These are phyloP conservation scores for Chironomus striatipennis DNA, from an alignment of 1,140 invertebrate genomes.

Conservation along the genomic window DNA sequence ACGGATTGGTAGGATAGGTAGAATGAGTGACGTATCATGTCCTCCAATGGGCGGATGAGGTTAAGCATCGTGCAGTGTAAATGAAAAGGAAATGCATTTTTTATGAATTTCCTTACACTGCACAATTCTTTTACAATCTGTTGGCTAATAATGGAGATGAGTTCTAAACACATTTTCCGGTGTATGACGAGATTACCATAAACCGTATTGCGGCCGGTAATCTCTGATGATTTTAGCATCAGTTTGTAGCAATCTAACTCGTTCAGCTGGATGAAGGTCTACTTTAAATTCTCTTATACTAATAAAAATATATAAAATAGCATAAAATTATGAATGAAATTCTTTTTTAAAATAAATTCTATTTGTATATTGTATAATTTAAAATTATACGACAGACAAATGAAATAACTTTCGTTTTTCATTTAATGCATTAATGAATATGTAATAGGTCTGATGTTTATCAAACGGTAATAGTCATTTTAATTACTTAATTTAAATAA, in stretches of 20 bases:
- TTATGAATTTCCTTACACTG: background rate
- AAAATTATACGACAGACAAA: too few relatives aligned
- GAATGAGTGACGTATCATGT: background rate
- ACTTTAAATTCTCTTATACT: too few relatives aligned
- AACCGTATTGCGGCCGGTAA: background rate
- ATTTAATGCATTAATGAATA: too few relatives aligned
- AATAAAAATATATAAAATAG: too few relatives aligned
- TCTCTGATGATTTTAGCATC: conserved; percentile 20
- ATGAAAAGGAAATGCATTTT: background rate
- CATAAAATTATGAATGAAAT: too few relatives aligned
- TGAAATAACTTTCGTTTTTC: too few relatives aligned
- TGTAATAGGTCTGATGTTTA: too few relatives aligned
- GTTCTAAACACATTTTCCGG: background rate
- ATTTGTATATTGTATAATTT: too few relatives aligned
- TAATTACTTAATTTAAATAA: too few relatives aligned
- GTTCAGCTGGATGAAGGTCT: too few relatives aligned
- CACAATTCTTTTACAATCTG: background rate
- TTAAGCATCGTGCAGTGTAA: conserved; percentile 18
- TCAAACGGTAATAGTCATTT: too few relatives aligned
- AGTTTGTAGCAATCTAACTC: background rate
- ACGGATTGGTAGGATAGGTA: background rate
- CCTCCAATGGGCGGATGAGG: background rate
- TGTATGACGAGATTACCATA: conserved; percentile 8
- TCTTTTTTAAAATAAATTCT: too few relatives aligned
- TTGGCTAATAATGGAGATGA: background rate